Evolutionary conservation across 2,797 vertebrate genomes (phyloP), one percentile per base, ranked within the genome.

Genomic region (Chelidonichthys spinosus): DNA sequence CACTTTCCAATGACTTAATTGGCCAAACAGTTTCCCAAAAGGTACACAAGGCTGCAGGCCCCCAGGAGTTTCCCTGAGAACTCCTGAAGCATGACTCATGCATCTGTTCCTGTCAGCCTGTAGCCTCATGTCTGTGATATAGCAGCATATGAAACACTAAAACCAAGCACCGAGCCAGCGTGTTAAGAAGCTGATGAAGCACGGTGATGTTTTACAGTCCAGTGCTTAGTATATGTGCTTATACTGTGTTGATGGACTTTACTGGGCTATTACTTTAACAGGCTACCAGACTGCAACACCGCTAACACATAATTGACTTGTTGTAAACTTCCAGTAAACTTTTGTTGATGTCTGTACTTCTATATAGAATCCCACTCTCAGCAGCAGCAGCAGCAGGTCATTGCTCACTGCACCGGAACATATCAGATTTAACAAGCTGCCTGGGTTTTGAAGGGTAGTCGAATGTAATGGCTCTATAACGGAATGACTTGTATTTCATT

Each of bases 391-490:
- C 63, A 35, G 63, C 73, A 35, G 74, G 69, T 68, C 70, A 59
- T 81, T 82, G 25, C 25, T 76, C 65, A 72, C 62, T 50, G 65
- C 74, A 71, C 17, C 2, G 78, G 72, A 76, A 85, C 78, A 9
- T 58, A 83, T 81, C 78, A 58, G 72, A 81, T 86, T 85, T 85
- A 84, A 86, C 83, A 82, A 76, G 74, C 82, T 84, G 85, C 80
- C 78, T 66, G 74, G 84, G 47, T 76, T 85, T 82, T 81, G 80
- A 88, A 82, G 76, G 64, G 81, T 62, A 76, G 71, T 58, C 59
- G 63, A 49, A 79, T 81, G 78, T 72, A 75, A 73, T 74, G 59
- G 35, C 63, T 84, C 52, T 49, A 58, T 75, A 72, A 76, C 54
- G 8, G 71, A 78, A 75, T 72, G 79, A 83, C 72, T 55, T 78